Percentiles rank a stretch among this genome's conserved stretches.
Conservation (phyloP, 2,113 vertebrate species). For the Hippolais icterina region DNA sequence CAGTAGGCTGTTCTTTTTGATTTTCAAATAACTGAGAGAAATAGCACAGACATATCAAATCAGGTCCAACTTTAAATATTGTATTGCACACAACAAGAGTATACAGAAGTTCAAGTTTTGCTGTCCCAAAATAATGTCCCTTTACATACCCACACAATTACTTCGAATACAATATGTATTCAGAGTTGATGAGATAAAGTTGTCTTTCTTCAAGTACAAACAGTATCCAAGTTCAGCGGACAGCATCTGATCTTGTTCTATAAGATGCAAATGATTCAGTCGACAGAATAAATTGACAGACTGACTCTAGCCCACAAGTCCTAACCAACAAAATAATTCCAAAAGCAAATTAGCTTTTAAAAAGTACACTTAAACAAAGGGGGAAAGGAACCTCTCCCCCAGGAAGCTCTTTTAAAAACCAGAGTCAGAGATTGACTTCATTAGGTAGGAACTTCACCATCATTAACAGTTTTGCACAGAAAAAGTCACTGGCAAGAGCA, state of each 20-base stretch:
- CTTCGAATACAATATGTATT: neutral
- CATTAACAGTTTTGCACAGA: neutral
- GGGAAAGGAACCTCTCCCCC: neutral
- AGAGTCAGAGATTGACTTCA: neutral
- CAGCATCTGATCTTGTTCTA: neutral
- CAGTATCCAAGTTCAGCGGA: slow-evolving; percentile 14
- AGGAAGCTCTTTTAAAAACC: neutral
- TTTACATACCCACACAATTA: neutral
- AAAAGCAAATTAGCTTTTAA: neutral
- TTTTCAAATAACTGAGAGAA: neutral
- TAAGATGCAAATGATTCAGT: neutral
- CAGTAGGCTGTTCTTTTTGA: neutral
- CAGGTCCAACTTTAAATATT: neutral
- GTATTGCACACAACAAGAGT: neutral
- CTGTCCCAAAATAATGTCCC: neutral
- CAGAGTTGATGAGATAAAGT: slow-evolving; percentile 8
- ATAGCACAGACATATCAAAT: neutral
- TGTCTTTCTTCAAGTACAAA: slow-evolving; percentile 24
- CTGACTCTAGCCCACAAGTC: neutral
- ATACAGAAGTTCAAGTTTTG: neutral
- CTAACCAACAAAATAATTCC: neutral
- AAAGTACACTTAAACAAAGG: neutral
- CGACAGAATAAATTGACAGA: neutral
- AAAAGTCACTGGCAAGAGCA: neutral
- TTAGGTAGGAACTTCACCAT: neutral